phyloP scores from a whole-genome alignment of 2,888 invertebrate genomes.

The Clusia tigrina region DNA sequence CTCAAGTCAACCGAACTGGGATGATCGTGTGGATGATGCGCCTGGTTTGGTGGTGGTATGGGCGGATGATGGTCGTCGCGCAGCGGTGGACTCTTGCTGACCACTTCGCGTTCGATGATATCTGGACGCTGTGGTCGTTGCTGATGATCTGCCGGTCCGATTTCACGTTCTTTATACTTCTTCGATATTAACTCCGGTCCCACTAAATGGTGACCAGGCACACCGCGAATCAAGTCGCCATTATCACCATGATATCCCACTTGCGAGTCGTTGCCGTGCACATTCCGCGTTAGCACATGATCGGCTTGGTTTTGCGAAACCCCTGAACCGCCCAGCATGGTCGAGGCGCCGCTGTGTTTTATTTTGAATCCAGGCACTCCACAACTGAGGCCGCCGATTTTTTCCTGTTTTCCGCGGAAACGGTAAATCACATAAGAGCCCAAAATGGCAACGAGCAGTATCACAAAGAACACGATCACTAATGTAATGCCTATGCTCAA shows the following conservation, averaged over 20 bases:
- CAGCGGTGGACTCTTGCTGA: constrained; percentile 83
- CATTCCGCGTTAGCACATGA: constrained; percentile 72
- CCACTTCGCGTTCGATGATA: constrained; percentile 89
- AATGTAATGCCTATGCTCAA: constrained; percentile 91
- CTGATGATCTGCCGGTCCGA: constrained; percentile 74
- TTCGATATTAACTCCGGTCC: constrained; percentile 88
- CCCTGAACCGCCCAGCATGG: constrained; percentile 75
- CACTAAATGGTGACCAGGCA: constrained; percentile 75
- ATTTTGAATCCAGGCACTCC: constrained; percentile 76
- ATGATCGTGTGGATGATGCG: constrained; percentile 79
- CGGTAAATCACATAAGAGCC: constrained; percentile 93
- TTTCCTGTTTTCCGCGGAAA: constrained; percentile 85
- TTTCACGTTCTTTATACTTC: constrained; percentile 87
- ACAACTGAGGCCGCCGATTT: constrained; percentile 73
- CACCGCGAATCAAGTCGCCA: constrained; percentile 78
- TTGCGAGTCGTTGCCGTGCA: constrained; percentile 75
- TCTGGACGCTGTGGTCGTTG: constrained; percentile 88
- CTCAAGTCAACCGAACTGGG: constrained; percentile 78
- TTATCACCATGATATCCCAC: constrained; percentile 77
- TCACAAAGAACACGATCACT: constrained; percentile 92
- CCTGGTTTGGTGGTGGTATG: constrained; percentile 77
- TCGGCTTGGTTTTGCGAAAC: constrained; percentile 74
- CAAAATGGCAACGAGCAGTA: constrained; percentile 85
- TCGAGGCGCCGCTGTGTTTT: constrained; percentile 76
- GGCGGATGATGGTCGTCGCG: constrained; percentile 82